phyloP scores from a whole-genome alignment of 30 jellyfish, hydroid and myxozoan species.

The Hydractinia symbiolongicarpus region DNA sequence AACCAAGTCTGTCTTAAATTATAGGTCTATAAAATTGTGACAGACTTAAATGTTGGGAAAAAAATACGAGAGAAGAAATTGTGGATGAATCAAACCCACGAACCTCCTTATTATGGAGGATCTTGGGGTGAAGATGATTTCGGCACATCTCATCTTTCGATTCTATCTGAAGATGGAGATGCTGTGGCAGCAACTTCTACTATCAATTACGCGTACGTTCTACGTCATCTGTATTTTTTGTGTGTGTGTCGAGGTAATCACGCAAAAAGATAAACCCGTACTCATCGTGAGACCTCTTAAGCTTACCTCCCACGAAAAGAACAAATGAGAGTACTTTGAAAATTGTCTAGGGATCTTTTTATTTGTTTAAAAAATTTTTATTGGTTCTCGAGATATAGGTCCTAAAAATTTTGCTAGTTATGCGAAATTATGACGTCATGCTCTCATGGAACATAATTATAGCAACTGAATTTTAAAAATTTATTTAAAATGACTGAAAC shows the following conservation, averaged over 20 bases:
- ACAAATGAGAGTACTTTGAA: no score
- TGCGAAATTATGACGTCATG: no score
- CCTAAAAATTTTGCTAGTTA: no score
- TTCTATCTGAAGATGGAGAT: slow-evolving; percentile 75
- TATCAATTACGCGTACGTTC: slow-evolving; percentile 48
- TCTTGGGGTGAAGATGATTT: slow-evolving; percentile 58
- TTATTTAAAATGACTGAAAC: no score
- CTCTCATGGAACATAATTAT: no score
- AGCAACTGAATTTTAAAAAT: no score
- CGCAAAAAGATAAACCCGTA: no score
- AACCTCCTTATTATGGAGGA: slow-evolving; percentile 73
- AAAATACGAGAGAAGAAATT: slow-evolving; percentile 53
- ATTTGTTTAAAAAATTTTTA: no score
- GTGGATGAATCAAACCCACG: slow-evolving; percentile 32
- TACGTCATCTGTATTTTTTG: background rate
- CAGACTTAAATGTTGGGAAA: slow-evolving; percentile 43
- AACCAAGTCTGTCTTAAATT: background rate
- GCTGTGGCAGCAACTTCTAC: slow-evolving; percentile 86
- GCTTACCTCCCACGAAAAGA: no score
- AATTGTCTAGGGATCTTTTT: no score
- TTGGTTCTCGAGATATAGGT: no score
- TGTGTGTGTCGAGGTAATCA: background rate
- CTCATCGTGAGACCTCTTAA: no score
- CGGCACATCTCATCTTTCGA: slow-evolving; percentile 82
- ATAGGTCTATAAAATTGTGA: slow-evolving; percentile 47